Evolutionary conservation across 2,113 vertebrate genomes (phyloP).

Genomic region (Glaucidium brasilianum): DNA sequence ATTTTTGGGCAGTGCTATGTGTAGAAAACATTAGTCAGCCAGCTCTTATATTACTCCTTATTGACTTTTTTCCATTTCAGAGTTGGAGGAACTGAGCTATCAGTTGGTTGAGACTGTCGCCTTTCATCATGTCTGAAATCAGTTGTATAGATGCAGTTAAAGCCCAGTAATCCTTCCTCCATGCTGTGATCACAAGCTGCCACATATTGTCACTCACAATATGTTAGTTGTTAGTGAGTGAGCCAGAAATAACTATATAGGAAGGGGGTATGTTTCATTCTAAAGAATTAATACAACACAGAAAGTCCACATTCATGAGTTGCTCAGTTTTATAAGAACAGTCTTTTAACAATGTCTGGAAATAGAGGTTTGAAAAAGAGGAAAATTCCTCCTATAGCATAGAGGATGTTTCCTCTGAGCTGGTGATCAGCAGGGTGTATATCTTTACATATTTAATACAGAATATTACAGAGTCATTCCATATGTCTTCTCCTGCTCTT

Average conservation of each 20-base stretch:
- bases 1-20: not conserved
- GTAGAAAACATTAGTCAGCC: not conserved
- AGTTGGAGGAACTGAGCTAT: not conserved
- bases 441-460: not conserved
- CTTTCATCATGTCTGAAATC: not conserved
- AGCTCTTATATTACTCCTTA: not conserved
- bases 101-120: not conserved
- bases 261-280: not conserved
- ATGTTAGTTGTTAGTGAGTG: not conserved
- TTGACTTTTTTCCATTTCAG: not conserved
- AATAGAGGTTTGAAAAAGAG: not conserved
- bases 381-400: not conserved
- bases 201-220: not conserved
- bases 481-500: conserved; percentile 56
- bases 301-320: not conserved
- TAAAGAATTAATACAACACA: not conserved
- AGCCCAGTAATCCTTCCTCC: not conserved
- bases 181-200: not conserved
- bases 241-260: not conserved
- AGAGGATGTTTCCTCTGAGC: not conserved
- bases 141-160: not conserved
- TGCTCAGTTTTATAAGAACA: not conserved
- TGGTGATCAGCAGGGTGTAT: not conserved
- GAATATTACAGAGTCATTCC: not conserved
- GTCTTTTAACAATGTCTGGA: not conserved